Evolutionary conservation across 92 coral and sea anemone species (phyloP).

Genomic region (Umimayanthus kanabou): DNA sequence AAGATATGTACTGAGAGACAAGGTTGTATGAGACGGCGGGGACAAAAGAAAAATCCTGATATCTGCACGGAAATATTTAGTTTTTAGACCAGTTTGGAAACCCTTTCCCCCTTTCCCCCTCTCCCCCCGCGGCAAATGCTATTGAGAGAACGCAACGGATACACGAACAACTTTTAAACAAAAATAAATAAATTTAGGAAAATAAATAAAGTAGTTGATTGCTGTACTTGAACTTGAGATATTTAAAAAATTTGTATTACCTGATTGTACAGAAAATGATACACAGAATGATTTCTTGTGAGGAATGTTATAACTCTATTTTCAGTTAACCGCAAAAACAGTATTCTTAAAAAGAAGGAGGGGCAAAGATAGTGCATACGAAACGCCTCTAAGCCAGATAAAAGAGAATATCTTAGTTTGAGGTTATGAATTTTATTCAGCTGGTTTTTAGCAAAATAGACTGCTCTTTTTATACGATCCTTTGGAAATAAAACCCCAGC

Average conservation of each 20-base stretch:
- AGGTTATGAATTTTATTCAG: background rate
- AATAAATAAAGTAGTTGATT: background rate
- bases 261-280: background rate
- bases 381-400: slow-evolving; percentile 7
- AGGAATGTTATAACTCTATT: slow-evolving; percentile 7
- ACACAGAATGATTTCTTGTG: background rate
- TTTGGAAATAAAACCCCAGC: background rate
- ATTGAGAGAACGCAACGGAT: slow-evolving; percentile 2
- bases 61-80: background rate
- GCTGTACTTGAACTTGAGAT: background rate
- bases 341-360: slow-evolving; percentile 17
- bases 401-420: background rate
- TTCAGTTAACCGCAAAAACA: slow-evolving; percentile 37
- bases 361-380: slow-evolving; percentile 1
- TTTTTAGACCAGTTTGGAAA: background rate
- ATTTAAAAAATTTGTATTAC: background rate
- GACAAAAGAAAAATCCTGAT: background rate
- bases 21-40: background rate
- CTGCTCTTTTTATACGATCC: background rate
- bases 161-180: background rate
- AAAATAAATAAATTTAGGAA: background rate
- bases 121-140: background rate
- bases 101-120: too few species aligned
- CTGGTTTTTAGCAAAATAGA: background rate
- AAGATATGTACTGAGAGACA: background rate